phyloP scores from a whole-genome alignment of 1,140 invertebrate genomes.

The Cyclargus thomasi region DNA sequence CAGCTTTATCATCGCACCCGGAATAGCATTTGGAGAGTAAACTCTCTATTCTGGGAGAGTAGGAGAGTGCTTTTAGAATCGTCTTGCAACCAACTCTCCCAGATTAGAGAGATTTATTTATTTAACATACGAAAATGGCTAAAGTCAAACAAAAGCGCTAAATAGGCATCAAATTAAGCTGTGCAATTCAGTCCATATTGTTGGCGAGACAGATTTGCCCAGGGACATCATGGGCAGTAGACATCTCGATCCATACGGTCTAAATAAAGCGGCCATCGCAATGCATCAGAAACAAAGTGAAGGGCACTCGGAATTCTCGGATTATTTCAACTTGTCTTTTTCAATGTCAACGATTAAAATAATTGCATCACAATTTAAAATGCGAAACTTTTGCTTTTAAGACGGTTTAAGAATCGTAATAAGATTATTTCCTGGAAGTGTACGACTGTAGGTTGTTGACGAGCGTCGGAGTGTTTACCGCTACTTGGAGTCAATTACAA shows the following conservation, averaged over 20 bases:
- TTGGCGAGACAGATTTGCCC: background rate
- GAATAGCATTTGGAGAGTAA: no score
- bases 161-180: background rate
- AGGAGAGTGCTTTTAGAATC: no score
- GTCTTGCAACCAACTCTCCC: no score
- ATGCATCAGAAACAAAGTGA: slow-evolving; percentile 70
- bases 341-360: slow-evolving; percentile 75
- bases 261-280: slow-evolving; percentile 67
- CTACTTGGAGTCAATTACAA: slow-evolving; percentile 12
- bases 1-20: no score
- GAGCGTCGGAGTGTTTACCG: slow-evolving; percentile 6
- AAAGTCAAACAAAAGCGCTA: no score
- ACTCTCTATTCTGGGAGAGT: no score
- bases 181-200: background rate
- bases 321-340: slow-evolving; percentile 74
- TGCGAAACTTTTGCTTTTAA: slow-evolving; percentile 68
- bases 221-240: background rate
- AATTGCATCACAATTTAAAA: slow-evolving; percentile 75
- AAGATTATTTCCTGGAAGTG: slow-evolving; percentile 67
- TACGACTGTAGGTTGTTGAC: slow-evolving; percentile 29
- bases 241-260: slow-evolving; percentile 50
- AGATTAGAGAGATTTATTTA: no score
- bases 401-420: slow-evolving; percentile 61
- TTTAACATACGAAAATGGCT: no score
- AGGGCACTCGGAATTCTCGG: slow-evolving; percentile 69